phyloP scores from a whole-genome alignment of 2,888 invertebrate species.

The Lucinisca nassula region DNA sequence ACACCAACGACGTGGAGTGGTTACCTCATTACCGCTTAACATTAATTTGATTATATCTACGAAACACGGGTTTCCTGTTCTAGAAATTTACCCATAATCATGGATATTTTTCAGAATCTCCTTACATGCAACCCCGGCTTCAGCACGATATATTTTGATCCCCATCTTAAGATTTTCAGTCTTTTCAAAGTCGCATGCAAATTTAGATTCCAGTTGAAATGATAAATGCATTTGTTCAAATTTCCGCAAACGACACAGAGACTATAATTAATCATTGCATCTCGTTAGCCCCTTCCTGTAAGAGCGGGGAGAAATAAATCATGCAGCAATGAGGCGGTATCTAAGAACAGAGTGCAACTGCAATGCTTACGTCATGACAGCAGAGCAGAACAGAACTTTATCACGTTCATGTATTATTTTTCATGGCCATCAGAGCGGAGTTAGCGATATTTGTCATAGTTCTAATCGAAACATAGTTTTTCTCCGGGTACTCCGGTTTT shows the following conservation, averaged over 20 bases:
- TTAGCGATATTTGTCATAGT: too few species aligned
- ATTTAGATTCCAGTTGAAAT: background rate
- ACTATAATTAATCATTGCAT: background rate
- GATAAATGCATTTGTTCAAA: conserved; percentile 7
- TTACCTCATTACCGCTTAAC: background rate
- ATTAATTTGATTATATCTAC: background rate
- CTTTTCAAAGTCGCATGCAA: background rate
- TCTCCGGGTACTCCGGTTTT: too few species aligned
- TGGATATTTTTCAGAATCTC: background rate
- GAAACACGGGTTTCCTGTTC: background rate
- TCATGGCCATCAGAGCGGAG: too few species aligned
- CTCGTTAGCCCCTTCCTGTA: background rate
- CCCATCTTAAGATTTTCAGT: background rate
- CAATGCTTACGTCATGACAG: too few species aligned
- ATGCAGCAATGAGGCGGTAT: background rate
- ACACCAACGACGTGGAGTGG: background rate
- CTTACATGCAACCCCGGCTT: background rate
- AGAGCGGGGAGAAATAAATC: background rate
- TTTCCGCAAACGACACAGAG: background rate
- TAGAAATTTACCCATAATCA: background rate
- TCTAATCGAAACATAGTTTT: too few species aligned
- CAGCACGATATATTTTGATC: background rate
- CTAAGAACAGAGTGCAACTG: background rate
- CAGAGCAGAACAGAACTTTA: too few species aligned
- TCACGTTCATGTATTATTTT: too few species aligned